These are phyloP conservation scores for Tribolium madens DNA, from an alignment of 1,140 invertebrate species.

Conservation along the genomic window DNA sequence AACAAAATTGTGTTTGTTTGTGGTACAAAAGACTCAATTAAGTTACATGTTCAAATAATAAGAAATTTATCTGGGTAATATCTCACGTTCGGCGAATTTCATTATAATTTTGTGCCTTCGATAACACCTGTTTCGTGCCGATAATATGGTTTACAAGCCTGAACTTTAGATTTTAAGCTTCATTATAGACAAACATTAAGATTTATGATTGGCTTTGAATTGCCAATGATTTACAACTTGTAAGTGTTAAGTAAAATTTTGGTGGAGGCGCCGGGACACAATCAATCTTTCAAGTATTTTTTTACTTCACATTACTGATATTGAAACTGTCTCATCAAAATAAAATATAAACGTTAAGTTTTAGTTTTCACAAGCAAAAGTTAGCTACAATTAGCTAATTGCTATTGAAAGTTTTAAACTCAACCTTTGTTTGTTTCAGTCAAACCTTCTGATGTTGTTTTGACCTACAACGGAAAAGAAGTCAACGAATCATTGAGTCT, in stretches of 20 bases:
- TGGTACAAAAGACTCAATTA: no score
- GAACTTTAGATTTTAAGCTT: conserved; percentile 11
- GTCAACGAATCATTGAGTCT: conserved; percentile 72
- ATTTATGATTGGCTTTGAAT: conserved; percentile 15
- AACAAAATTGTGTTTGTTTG: no score
- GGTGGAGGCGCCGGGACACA: conserved; percentile 28
- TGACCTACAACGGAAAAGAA: conserved; percentile 66
- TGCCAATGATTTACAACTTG: conserved; percentile 15
- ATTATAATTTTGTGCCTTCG: not conserved
- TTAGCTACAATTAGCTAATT: conserved; percentile 20
- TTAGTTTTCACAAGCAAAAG: conserved; percentile 1
- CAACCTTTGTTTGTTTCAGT: conserved; percentile 72
- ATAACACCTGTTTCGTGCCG: conserved; percentile 26
- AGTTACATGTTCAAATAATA: no score
- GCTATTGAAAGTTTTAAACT: not conserved
- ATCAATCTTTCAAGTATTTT: conserved; percentile 6
- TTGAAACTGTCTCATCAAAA: not conserved
- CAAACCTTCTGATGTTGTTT: conserved; percentile 76
- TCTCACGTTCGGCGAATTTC: not conserved
- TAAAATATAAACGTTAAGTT: not conserved
- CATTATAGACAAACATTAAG: conserved; percentile 26
- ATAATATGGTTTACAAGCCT: not conserved
- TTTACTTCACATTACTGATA: no score
- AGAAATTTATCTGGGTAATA: not conserved
- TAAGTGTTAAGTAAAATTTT: not conserved